Conservation (phyloP, 2,113 vertebrate species). For the Phodopus roborovskii region DNA sequence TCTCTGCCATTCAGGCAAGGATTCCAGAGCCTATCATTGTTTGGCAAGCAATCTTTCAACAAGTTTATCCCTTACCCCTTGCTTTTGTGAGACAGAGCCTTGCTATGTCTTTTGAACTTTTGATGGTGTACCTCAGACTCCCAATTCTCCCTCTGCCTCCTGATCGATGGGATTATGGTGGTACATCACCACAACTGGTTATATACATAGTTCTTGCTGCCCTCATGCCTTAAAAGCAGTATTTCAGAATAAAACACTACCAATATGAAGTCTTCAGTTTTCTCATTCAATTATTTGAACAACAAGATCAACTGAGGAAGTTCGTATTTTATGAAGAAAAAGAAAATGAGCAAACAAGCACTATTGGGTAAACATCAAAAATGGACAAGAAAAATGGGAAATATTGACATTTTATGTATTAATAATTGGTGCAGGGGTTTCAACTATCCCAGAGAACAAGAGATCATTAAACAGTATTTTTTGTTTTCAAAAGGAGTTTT, state of each 20-base stretch:
- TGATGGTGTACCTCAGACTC: not conserved
- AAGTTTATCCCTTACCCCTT: not conserved
- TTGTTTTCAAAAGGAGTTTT: not conserved
- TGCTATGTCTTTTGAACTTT: not conserved
- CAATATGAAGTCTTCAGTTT: not conserved
- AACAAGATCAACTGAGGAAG: not conserved
- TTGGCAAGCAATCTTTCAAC: too few species aligned
- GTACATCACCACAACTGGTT: not conserved
- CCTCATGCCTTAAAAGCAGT: not conserved
- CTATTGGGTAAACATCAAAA: not conserved
- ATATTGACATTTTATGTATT: not conserved
- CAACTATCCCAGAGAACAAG: not conserved
- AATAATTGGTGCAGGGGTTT: not conserved
- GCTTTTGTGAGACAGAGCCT: not conserved
- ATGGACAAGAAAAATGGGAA: not conserved
- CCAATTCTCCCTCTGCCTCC: not conserved
- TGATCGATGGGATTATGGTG: too few species aligned
- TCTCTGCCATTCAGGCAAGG: not conserved
- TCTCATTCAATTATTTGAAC: not conserved
- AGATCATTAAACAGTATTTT: not conserved
- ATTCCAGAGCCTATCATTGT: not conserved
- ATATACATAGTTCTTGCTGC: not conserved
- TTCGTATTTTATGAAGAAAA: conserved; percentile 34
- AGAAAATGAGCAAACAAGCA: not conserved
- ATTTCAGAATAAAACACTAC: conserved; percentile 9